Conservation (phyloP, 1,140 invertebrate genomes). For the Platyura marginata region DNA sequence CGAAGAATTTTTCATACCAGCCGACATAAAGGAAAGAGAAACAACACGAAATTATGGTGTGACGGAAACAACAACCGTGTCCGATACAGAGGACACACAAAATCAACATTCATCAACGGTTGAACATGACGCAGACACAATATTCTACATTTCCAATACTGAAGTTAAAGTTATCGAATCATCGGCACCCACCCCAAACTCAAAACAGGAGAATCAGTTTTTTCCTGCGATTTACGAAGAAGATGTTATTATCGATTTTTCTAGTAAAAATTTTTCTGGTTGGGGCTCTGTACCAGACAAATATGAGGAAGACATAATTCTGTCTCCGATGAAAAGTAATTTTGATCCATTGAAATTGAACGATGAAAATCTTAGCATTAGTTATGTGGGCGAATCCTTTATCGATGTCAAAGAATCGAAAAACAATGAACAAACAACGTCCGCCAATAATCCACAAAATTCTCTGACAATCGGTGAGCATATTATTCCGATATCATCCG, state of each 20-base stretch:
- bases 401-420: conserved; percentile 13
- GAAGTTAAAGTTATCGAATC: conserved; percentile 23
- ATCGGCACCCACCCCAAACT: conserved; percentile 12
- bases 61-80: conserved; percentile 7
- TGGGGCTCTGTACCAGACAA: conserved; percentile 4
- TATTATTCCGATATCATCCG: conserved; percentile 7
- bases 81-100: conserved; percentile 4
- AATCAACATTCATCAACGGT: conserved; percentile 7
- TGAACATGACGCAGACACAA: conserved; percentile 22
- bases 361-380: conserved; percentile 12
- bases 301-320: conserved; percentile 20
- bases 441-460: background rate
- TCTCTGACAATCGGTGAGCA: background rate
- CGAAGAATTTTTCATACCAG: conserved; percentile 20
- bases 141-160: conserved; percentile 25
- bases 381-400: conserved; percentile 22
- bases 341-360: conserved; percentile 16
- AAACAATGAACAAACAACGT: background rate
- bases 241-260: conserved; percentile 7
- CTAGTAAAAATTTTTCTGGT: conserved; percentile 3
- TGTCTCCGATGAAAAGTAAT: conserved; percentile 15
- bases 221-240: conserved; percentile 20
- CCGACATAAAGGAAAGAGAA: background rate
- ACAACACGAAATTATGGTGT: conserved; percentile 1
- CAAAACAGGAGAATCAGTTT: conserved; percentile 18